phyloP scores from a whole-genome alignment of 1,140 invertebrate genomes.

The Apis laboriosa region DNA sequence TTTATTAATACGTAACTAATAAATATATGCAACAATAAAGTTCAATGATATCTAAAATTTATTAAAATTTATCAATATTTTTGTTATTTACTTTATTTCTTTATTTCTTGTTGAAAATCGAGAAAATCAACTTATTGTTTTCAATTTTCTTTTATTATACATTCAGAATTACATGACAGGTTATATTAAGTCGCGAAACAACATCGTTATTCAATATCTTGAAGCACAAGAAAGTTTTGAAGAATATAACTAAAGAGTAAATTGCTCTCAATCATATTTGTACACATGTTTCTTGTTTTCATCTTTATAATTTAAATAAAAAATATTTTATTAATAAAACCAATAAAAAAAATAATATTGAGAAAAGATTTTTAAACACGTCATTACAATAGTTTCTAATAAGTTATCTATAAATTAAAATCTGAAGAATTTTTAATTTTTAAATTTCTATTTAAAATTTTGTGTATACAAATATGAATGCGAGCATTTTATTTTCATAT shows the following conservation, averaged over 20 bases:
- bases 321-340: not conserved
- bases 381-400: too few relatives aligned
- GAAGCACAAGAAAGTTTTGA: constrained; percentile 23
- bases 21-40: not conserved
- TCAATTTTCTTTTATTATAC: constrained; percentile 40
- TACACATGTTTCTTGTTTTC: not conserved
- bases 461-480: constrained; percentile 4
- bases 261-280: constrained; percentile 5
- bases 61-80: too few relatives aligned
- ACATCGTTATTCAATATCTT: constrained; percentile 21
- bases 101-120: not conserved
- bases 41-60: not conserved
- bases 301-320: not conserved
- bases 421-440: too few relatives aligned
- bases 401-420: not conserved
- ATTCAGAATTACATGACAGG: constrained; percentile 41
- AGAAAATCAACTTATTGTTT: constrained; percentile 22
- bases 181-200: constrained; percentile 31
- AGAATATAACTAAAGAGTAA: constrained; percentile 4
- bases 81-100: not conserved
- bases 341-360: too few relatives aligned
- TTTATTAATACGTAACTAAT: not conserved
- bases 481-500: not conserved
- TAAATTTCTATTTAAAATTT: not conserved
- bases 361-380: too few relatives aligned